A percentile compares a stretch with the other conserved stretches of the same genome.
phyloP scores from a whole-genome alignment of 2,113 vertebrate species.

The Rhinoderma darwinii region DNA sequence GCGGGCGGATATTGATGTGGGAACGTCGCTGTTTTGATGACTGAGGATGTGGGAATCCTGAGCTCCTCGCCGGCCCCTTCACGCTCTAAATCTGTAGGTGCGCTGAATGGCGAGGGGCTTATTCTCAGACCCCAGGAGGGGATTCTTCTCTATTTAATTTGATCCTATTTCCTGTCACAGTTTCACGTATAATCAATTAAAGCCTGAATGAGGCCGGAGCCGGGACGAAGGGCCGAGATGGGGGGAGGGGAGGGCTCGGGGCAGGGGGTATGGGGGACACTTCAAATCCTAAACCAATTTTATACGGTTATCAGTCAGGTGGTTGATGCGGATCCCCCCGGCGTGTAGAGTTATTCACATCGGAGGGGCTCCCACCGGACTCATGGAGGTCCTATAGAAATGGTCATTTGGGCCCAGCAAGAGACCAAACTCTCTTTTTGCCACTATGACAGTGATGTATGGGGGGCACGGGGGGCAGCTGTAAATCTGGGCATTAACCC shows the following conservation, averaged over 20 bases:
- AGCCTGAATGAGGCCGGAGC: conserved; percentile 78
- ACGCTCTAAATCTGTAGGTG: not conserved
- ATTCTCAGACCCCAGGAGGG: conserved; percentile 64
- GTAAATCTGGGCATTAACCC: conserved; percentile 3
- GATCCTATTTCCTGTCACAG: conserved; percentile 82
- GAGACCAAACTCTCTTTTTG: conserved; percentile 68
- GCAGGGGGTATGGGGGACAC: conserved; percentile 68
- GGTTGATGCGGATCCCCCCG: conserved; percentile 90
- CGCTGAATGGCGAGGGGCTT: conserved; percentile 64
- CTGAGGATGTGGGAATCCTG: conserved; percentile 44
- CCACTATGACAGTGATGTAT: conserved; percentile 22
- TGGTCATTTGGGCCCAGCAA: conserved; percentile 74
- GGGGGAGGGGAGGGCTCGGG: not conserved
- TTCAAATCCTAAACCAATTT: conserved; percentile 99
- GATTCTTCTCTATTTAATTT: conserved; percentile 75
- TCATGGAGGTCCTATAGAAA: conserved; percentile 78
- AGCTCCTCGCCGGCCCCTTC: conserved; percentile 6
- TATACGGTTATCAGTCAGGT: conserved; percentile 99
- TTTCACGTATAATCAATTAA: conserved; percentile 99
- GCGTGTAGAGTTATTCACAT: conserved; percentile 84
- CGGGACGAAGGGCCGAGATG: not conserved
- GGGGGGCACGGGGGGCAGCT: not conserved
- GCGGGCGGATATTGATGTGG: conserved; percentile 22
- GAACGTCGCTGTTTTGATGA: conserved; percentile 31
- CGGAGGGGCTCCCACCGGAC: conserved; percentile 83